Base-by-base conservation (phyloP, 2,888 invertebrate species). In the Linnaemya vulpina region DNA sequence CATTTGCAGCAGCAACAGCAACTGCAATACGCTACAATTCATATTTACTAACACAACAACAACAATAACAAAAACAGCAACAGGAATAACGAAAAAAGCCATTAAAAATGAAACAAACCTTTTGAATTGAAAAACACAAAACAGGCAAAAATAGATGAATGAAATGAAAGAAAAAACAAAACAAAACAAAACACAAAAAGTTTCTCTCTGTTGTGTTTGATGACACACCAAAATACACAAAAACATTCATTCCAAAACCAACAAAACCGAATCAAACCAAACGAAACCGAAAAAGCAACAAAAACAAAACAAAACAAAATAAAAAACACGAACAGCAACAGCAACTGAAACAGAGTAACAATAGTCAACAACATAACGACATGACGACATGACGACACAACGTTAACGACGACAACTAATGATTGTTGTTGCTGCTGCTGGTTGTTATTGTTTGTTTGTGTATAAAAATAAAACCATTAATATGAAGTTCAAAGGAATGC, bases 141-240 rank as follows among this genome's bases (percentile, higher is more conserved):
- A 71, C 30, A 65, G 46, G 67, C 71, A 75, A 55, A 75, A 55
- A 81, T 40, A 70, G 51, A 70, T 70, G 62, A 70, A 70, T 62
- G 68, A 67, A 68, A 78, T 53, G 46, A 22, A 68, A 49, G 30
- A 60, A 25, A 51, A 30, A n/a, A n/a, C n/a, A n/a, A n/a, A n/a
- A n/a, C n/a, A n/a, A n/a, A n/a, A n/a, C n/a, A n/a, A n/a, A n/a
- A n/a, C n/a, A n/a, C n/a, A n/a, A 80, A 81, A 55, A 60, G 51
- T 76, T 79, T 62, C 63, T 43, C 35, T 73, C 46, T 70, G 73
- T 77, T 78, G 55, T 85, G 77, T 81, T 82, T 85, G 85, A 85
- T 75, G 85, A 85, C 85, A 85, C 85, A 85, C 85, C 85, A 85
- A 82, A 85, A 75, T 82, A 85, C 75, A 85, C 85, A 85, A 85